Evolutionary conservation across 2,888 invertebrate genomes (phyloP).

Genomic region (Conomelus anceps): DNA sequence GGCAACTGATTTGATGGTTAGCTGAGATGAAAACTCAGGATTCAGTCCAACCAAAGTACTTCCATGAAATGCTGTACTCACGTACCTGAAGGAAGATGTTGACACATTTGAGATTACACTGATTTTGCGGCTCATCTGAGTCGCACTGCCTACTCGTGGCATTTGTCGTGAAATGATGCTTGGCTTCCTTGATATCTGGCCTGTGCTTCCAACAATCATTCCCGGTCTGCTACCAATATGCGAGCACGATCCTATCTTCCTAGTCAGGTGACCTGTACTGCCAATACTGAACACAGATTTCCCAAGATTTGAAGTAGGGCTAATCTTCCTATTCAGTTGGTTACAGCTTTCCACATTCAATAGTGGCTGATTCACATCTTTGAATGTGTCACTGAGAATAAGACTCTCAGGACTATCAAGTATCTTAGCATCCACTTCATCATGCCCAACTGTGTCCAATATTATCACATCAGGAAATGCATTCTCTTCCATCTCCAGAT

Average conservation of each 20-base stretch:
- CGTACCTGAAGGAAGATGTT: constrained; percentile 74
- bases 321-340: neutral
- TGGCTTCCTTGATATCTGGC: constrained; percentile 21
- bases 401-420: constrained; percentile 3
- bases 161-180: constrained; percentile 15
- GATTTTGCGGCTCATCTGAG: constrained; percentile 36
- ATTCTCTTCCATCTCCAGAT: constrained; percentile 2
- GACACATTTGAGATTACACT: constrained; percentile 60
- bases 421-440: constrained; percentile 7
- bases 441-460: neutral
- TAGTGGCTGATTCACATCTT: constrained; percentile 9
- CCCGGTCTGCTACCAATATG: neutral
- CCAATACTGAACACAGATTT: constrained; percentile 24
- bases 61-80: constrained; percentile 79
- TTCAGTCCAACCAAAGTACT: constrained; percentile 54
- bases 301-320: neutral
- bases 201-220: constrained; percentile 21
- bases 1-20: constrained; percentile 51
- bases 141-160: constrained; percentile 29
- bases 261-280: constrained; percentile 29
- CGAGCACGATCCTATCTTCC: constrained; percentile 28
- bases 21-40: constrained; percentile 33
- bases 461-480: constrained; percentile 3
- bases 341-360: constrained; percentile 5
- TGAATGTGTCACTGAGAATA: neutral